phyloP scores from a whole-genome alignment of 2,888 invertebrate species.

The Nineta flava region DNA sequence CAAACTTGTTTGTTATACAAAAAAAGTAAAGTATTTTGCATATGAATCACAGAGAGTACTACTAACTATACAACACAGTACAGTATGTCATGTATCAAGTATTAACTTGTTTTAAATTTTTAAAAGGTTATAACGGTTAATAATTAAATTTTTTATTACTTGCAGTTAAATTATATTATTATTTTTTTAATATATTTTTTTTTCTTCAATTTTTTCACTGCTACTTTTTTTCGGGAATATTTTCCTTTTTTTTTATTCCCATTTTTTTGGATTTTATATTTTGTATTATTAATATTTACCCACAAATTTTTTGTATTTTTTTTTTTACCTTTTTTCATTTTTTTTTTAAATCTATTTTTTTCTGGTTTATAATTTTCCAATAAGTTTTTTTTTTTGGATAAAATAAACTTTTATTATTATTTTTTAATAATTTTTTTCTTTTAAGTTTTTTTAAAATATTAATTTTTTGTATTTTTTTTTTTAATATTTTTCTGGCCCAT shows the following conservation, averaged over 20 bases:
- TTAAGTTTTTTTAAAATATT: slow-evolving; percentile 9
- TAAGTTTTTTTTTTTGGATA: slow-evolving; percentile 5
- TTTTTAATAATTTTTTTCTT: slow-evolving; percentile 8
- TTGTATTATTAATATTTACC: slow-evolving; percentile 12
- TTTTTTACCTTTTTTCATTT: slow-evolving; percentile 6
- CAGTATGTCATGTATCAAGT: too few relatives aligned
- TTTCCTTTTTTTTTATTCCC: neutral
- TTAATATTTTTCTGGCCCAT: neutral
- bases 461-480: slow-evolving; percentile 1
- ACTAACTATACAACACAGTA: too few relatives aligned
- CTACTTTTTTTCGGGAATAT: too few relatives aligned
- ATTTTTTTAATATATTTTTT: too few relatives aligned
- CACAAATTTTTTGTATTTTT: slow-evolving; percentile 12
- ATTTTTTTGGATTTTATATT: neutral
- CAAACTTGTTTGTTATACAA: too few relatives aligned
- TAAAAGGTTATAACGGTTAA: neutral
- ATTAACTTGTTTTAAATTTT: neutral
- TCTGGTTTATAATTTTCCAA: slow-evolving; percentile 5
- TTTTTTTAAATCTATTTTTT: slow-evolving; percentile 3
- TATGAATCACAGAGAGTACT: too few relatives aligned
- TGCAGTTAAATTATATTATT: too few relatives aligned
- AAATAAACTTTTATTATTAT: neutral
- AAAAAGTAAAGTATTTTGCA: too few relatives aligned
- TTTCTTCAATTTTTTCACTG: too few relatives aligned
- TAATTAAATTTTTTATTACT: neutral